Evolutionary conservation across 30 jellyfish, hydroid and myxozoan genomes (phyloP).

Genomic region (Aurelia coerulea): DNA sequence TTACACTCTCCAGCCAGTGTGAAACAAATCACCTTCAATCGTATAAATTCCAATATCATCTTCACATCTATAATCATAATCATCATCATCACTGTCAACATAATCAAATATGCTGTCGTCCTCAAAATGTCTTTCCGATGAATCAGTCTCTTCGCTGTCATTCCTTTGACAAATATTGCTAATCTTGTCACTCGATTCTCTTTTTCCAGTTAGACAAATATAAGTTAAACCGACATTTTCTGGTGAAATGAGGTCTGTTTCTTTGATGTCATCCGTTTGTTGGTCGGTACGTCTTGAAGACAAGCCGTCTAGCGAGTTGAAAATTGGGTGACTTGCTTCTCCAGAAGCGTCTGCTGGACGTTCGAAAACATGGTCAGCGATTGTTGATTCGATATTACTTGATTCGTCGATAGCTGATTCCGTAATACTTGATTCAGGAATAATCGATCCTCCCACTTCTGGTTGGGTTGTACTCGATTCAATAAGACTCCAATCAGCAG

Average conservation of each 20-base stretch:
- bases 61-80: constrained; percentile 5
- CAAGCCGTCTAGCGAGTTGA: no score
- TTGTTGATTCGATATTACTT: no score
- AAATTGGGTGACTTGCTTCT: no score
- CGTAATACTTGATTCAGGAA: no score
- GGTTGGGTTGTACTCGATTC: no score
- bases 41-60: background rate
- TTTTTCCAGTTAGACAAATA: background rate
- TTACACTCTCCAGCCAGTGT: constrained; percentile 14
- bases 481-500: no score
- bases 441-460: no score
- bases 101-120: constrained; percentile 55
- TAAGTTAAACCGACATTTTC: background rate
- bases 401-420: no score
- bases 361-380: no score
- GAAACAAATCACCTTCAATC: constrained; percentile 1
- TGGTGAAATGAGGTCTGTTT: background rate
- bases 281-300: no score
- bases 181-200: background rate
- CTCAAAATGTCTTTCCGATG: background rate
- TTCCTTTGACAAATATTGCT: background rate
- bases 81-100: constrained; percentile 28
- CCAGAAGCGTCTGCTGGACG: no score
- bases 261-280: no score
- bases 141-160: background rate